Conservation (phyloP, 2,797 vertebrate genomes). For the Sebastes diploproa region DNA sequence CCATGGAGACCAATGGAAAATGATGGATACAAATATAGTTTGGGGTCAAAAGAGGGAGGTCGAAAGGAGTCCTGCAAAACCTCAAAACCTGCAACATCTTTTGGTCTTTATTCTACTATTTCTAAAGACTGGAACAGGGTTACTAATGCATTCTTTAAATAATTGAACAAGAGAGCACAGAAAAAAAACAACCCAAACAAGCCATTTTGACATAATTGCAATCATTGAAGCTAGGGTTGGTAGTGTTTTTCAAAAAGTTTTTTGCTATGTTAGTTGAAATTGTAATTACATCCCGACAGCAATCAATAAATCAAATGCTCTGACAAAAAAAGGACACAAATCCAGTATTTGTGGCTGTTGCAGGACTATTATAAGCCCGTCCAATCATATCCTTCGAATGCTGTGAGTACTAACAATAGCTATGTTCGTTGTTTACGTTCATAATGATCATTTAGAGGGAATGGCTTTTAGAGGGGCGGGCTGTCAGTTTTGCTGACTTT, state of each 20-base stretch:
- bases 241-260: not conserved
- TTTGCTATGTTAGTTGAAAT: not conserved
- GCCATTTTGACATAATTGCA: not conserved
- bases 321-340: no score
- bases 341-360: no score
- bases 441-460: no score
- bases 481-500: not conserved
- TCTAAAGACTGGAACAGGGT: not conserved
- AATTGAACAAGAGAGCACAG: not conserved
- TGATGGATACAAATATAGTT: not conserved
- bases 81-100: not conserved
- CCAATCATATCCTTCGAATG: no score
- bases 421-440: no score
- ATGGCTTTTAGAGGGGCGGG: not conserved
- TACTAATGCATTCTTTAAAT: not conserved
- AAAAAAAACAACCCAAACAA: not conserved
- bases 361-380: no score
- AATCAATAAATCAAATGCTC: no score
- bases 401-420: no score
- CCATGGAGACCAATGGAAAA: not conserved
- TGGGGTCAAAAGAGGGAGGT: not conserved
- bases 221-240: not conserved
- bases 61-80: not conserved
- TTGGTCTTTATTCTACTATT: not conserved
- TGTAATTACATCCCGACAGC: not conserved